A percentile compares a stretch with the other conserved stretches of the same genome.
Evolutionary conservation across 2,888 invertebrate genomes (phyloP).

Genomic region (Noctuana brunneofusca): DNA sequence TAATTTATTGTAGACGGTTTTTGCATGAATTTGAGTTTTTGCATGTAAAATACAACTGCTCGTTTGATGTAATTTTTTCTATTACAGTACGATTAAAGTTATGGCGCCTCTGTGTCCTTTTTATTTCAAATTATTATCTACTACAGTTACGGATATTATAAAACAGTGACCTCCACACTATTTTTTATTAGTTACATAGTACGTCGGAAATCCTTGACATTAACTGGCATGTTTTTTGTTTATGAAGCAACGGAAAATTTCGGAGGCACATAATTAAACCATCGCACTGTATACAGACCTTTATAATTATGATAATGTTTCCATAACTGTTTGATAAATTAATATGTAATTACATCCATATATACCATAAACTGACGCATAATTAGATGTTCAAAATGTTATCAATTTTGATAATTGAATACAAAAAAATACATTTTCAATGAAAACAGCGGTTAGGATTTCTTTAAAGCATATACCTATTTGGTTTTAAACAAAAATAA

Average conservation of each 20-base stretch:
- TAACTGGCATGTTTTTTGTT: neutral
- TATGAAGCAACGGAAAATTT: neutral
- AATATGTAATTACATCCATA: too few relatives aligned
- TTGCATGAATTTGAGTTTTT: neutral
- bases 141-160: neutral
- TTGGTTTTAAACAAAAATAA: too few relatives aligned
- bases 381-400: too few relatives aligned
- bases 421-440: too few relatives aligned
- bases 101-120: neutral
- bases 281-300: neutral
- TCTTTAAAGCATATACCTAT: too few relatives aligned
- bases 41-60: neutral
- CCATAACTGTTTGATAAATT: neutral
- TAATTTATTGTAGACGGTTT: neutral
- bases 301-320: neutral
- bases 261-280: slow-evolving; percentile 2
- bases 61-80: neutral
- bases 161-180: neutral
- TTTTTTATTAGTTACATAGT: neutral
- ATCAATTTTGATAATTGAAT: too few relatives aligned
- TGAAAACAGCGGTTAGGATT: too few relatives aligned
- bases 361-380: too few relatives aligned
- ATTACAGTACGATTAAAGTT: slow-evolving; percentile 4
- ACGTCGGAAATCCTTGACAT: neutral
- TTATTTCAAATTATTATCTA: too few relatives aligned